These are phyloP conservation scores for Ectemnius continuus DNA, from an alignment of 2,888 invertebrate species.

Conservation along the genomic window DNA sequence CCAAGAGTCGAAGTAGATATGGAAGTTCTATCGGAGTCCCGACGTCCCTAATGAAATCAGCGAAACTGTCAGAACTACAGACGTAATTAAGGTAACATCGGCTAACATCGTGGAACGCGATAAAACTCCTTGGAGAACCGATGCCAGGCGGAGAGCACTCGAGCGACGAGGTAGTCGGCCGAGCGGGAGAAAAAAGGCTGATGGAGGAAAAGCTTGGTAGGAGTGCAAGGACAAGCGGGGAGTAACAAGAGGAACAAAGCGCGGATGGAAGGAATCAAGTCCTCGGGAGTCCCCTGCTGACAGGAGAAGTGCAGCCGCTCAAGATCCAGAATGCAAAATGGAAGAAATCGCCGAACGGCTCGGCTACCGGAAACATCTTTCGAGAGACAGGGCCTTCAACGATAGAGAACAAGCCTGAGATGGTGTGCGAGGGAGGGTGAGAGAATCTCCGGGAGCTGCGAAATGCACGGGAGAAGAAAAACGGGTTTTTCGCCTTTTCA, in stretches of 20 bases:
- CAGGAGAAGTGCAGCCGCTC: not conserved
- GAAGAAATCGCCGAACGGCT: constrained; percentile 23
- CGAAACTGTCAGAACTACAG: constrained; percentile 26
- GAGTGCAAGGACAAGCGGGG: not conserved
- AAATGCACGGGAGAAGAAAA: constrained; percentile 28
- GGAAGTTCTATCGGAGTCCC: constrained; percentile 1
- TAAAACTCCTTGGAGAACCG: not conserved
- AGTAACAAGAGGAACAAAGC: constrained; percentile 6
- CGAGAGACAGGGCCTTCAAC: not conserved
- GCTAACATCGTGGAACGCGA: constrained; percentile 11
- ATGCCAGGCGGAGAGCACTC: not conserved
- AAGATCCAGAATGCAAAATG: constrained; percentile 12
- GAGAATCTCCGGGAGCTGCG: not conserved
- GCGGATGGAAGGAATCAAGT: not conserved
- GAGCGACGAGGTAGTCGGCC: not conserved
- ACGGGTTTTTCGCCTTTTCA: constrained; percentile 34
- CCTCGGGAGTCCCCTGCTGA: not conserved
- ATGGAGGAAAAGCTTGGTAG: not conserved
- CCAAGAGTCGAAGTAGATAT: not conserved
- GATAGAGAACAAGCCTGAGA: not conserved
- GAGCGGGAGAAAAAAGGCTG: not conserved
- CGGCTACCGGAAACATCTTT: constrained; percentile 24
- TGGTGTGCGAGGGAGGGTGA: not conserved
- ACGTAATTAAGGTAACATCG: constrained; percentile 13
- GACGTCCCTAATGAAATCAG: constrained; percentile 26